A percentile compares a stretch with the other conserved stretches of the same genome.
Conservation (phyloP, 1,140 invertebrate species). For the Drosophila tristis region DNA sequence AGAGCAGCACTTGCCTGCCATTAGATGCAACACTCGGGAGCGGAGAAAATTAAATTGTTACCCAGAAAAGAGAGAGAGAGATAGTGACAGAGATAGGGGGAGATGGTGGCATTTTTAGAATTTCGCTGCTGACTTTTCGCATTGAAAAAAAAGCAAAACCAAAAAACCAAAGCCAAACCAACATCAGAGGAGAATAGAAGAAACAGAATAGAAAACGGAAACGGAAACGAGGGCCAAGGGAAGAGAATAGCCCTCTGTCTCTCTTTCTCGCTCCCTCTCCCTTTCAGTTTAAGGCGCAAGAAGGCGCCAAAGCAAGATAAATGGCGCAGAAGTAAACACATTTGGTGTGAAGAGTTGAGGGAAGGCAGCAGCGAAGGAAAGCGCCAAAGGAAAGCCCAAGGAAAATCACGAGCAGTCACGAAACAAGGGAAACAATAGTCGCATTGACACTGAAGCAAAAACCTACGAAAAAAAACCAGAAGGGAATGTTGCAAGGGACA, state of each 20-base stretch:
- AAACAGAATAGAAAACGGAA: conserved; percentile 38
- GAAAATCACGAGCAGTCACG: conserved; percentile 51
- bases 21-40: conserved; percentile 25
- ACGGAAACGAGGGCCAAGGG: conserved; percentile 26
- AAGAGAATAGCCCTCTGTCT: not conserved
- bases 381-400: conserved; percentile 35
- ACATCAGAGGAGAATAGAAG: conserved; percentile 14
- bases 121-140: conserved; percentile 49
- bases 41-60: conserved; percentile 49
- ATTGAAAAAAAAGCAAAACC: conserved; percentile 13
- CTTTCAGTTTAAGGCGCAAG: conserved; percentile 57
- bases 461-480: not conserved
- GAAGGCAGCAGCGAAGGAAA: conserved; percentile 24
- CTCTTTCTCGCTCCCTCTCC: not conserved
- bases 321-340: conserved; percentile 79
- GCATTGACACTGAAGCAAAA: conserved; percentile 47
- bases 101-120: conserved; percentile 32
- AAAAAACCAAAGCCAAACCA: conserved; percentile 8
- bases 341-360: conserved; percentile 68
- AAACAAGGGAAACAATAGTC: conserved; percentile 61
- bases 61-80: conserved; percentile 7
- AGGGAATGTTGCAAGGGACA: no score
- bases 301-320: conserved; percentile 78
- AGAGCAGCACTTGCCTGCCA: conserved; percentile 27
- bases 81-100: conserved; percentile 2